phyloP scores from a whole-genome alignment of 2,797 vertebrate species.

The Remorina albescens region DNA sequence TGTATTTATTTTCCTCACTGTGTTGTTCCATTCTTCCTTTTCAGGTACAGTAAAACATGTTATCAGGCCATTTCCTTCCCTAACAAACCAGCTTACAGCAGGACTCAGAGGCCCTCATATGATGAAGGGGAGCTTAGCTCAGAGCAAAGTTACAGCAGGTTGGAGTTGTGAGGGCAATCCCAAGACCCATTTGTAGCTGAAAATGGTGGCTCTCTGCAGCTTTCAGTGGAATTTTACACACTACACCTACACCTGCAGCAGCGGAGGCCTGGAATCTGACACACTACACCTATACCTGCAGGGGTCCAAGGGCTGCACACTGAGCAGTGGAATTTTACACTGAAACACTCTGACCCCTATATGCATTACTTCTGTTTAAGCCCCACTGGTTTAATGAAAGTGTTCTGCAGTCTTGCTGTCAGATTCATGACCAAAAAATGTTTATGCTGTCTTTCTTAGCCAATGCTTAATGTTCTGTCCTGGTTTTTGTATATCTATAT shows the following conservation, averaged over 20 bases:
- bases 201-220: conserved; percentile 14
- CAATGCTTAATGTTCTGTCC: not conserved
- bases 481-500: not conserved
- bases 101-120: not conserved
- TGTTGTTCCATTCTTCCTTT: conserved; percentile 56
- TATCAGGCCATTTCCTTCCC: conserved; percentile 13
- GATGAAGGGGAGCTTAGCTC: conserved; percentile 8
- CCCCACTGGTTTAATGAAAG: not conserved
- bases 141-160: conserved; percentile 5
- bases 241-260: conserved; percentile 77
- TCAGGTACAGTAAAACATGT: conserved; percentile 16
- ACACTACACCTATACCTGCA: conserved; percentile 68
- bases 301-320: conserved; percentile 55
- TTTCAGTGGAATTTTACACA: conserved; percentile 75
- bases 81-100: not conserved
- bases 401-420: not conserved
- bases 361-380: conserved; percentile 30
- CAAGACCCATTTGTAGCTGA: conserved; percentile 17
- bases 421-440: not conserved
- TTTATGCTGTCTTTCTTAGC: not conserved
- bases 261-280: conserved; percentile 69
- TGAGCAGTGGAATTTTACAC: conserved; percentile 68
- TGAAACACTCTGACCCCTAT: conserved; percentile 16
- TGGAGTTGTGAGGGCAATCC: conserved; percentile 10
- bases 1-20: conserved; percentile 54